phyloP scores from a whole-genome alignment of 2,797 vertebrate genomes.

The Pseudopleuronectes americanus region DNA sequence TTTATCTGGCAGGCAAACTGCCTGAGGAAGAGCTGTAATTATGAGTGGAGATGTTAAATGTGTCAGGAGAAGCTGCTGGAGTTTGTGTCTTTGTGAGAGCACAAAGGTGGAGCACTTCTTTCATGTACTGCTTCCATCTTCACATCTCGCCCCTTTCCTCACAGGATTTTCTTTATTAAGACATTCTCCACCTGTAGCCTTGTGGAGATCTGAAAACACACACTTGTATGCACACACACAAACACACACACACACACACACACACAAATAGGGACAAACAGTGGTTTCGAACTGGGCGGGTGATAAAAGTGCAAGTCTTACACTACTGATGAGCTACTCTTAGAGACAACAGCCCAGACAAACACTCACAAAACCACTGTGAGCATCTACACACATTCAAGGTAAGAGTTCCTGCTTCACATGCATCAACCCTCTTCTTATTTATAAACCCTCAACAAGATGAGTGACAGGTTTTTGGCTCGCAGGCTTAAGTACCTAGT shows the following conservation, averaged over 20 bases:
- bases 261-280: neutral
- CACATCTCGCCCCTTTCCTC: slow-evolving; percentile 12
- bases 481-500: neutral
- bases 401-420: slow-evolving; percentile 54
- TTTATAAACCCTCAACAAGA: neutral
- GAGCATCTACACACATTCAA: slow-evolving; percentile 33
- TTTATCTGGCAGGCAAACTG: neutral
- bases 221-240: neutral
- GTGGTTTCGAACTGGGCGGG: slow-evolving; percentile 32
- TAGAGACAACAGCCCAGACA: slow-evolving; percentile 17
- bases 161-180: slow-evolving; percentile 6
- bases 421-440: neutral
- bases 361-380: neutral
- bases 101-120: slow-evolving; percentile 27
- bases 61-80: slow-evolving; percentile 25
- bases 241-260: neutral
- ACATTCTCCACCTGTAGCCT: slow-evolving; percentile 49
- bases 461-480: neutral
- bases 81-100: slow-evolving; percentile 31
- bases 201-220: slow-evolving; percentile 29
- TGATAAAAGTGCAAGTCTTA: slow-evolving; percentile 45
- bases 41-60: neutral
- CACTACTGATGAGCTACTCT: slow-evolving; percentile 26
- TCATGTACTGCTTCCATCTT: slow-evolving; percentile 15
- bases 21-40: slow-evolving; percentile 14